Base-by-base conservation (phyloP, 2,888 invertebrate species). In the Argynnis bischoffii region DNA sequence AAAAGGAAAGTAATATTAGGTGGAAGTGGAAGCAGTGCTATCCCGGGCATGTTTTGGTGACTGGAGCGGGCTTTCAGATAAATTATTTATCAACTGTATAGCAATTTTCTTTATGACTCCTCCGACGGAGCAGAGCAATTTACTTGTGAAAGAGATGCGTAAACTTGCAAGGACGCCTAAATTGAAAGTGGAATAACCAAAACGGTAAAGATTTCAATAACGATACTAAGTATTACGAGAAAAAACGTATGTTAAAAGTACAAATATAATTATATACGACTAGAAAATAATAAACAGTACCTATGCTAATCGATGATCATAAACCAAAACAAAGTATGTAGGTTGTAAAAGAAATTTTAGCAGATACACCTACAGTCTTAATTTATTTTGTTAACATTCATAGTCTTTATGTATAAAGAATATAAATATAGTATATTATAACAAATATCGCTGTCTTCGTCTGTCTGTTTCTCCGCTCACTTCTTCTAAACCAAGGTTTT, bases 31-130 rank as follows among this genome's bases (percentile, higher is more conserved):
- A 81, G 82, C 85, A 85, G 80, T 83, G 83, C 84, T 86, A 85
- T 87, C 84, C 86, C 81, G 82, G 79, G 83, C 87, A 81, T 87
- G 89, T 89, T 88, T 88, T 89, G 90, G 91, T 91, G 92, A 92
- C 92, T 92, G 89, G 90, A 86, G 88, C 87, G 88, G 88, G 89
- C 91, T 91, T 88, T 90, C 89, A 91, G 89, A 92, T 92, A 92
- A 92, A 92, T 92, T 92, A 92, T 92, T 92, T 92, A 92, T 92
- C 92, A 92, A 92, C 91, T 91, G 92, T 92, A 92, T 91, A 90
- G 92, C 92, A 92, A 92, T 92, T 92, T 92, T 92, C 92, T 92
- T 92, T 92, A 92, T 90, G 92, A 92, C 91, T 92, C 92, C 91
- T 91, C 91, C 89, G 90, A 88, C 91, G 91, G 87, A 89, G 88